These are phyloP conservation scores for Piprites chloris DNA, from an alignment of 2,113 vertebrate species.

Conservation along the genomic window DNA sequence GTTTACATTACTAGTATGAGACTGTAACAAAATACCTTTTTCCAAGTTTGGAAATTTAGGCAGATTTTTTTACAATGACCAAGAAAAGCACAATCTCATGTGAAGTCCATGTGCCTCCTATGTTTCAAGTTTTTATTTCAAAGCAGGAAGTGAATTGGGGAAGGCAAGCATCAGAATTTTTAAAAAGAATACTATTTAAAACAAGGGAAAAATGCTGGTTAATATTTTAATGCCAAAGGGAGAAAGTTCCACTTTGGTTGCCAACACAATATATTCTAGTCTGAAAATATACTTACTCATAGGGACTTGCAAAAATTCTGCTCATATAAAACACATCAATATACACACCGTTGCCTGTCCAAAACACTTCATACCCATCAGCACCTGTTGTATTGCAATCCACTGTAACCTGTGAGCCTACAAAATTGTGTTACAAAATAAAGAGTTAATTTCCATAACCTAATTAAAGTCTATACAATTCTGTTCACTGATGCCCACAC, in stretches of 20 bases:
- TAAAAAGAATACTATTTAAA: neutral
- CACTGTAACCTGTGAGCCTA: conserved; percentile 77
- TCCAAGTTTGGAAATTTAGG: neutral
- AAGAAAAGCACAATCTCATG: neutral
- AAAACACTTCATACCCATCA: conserved; percentile 41
- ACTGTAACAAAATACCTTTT: neutral
- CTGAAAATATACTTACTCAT: conserved; percentile 57
- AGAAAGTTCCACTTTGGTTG: neutral
- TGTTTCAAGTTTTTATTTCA: neutral
- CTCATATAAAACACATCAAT: conserved; percentile 4
- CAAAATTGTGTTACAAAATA: conserved; percentile 28
- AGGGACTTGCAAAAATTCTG: conserved; percentile 42
- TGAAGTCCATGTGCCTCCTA: neutral
- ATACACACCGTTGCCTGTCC: conserved; percentile 23
- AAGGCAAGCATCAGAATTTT: neutral
- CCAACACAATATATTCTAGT: neutral
- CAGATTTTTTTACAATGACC: neutral
- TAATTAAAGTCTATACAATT: neutral
- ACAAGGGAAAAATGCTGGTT: neutral
- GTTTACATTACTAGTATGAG: neutral
- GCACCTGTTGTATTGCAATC: conserved; percentile 75
- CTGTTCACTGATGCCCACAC: neutral
- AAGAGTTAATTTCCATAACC: neutral
- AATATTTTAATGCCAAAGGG: neutral
- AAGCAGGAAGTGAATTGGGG: neutral